Evolutionary conservation across 1,140 invertebrate species (phyloP).

Genomic region (Probaryconus sp.): DNA sequence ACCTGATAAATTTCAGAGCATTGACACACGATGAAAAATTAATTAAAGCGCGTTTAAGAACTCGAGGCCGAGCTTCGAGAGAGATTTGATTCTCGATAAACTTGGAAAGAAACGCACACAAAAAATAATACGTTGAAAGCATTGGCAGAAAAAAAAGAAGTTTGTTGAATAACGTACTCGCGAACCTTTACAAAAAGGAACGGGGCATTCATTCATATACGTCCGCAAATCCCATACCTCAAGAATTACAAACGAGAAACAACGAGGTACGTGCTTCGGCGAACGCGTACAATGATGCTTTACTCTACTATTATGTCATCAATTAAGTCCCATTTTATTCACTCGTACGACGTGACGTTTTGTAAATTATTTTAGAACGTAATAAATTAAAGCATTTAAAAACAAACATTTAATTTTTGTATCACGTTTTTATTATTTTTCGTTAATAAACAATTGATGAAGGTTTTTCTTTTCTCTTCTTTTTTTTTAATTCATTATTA

Average conservation of each 20-base stretch:
- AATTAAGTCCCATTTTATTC: conserved; percentile 52
- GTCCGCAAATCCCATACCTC: conserved; percentile 17
- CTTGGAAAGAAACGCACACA: too few relatives aligned
- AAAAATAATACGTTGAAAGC: not conserved
- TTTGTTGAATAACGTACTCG: conserved; percentile 2
- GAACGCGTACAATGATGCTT: conserved; percentile 40
- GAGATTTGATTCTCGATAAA: too few relatives aligned
- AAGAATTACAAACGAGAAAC: conserved; percentile 50
- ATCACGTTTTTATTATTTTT: too few relatives aligned
- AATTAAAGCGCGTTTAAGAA: too few relatives aligned
- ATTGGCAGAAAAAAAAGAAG: not conserved
- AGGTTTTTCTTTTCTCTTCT: too few relatives aligned
- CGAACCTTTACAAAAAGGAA: conserved; percentile 30
- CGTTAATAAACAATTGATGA: too few relatives aligned
- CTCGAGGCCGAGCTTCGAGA: too few relatives aligned
- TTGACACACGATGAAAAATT: too few relatives aligned
- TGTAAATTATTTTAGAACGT: conserved; percentile 51
- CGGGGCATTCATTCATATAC: conserved; percentile 49
- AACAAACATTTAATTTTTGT: too few relatives aligned
- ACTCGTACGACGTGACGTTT: conserved; percentile 26
- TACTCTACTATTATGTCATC: conserved; percentile 45
- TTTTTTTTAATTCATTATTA: too few relatives aligned
- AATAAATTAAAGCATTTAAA: not conserved
- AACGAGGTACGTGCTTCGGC: conserved; percentile 33
- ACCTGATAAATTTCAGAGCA: not conserved